Base-by-base conservation (phyloP, 2,888 invertebrate species). In the Chrysodeixis includens region DNA sequence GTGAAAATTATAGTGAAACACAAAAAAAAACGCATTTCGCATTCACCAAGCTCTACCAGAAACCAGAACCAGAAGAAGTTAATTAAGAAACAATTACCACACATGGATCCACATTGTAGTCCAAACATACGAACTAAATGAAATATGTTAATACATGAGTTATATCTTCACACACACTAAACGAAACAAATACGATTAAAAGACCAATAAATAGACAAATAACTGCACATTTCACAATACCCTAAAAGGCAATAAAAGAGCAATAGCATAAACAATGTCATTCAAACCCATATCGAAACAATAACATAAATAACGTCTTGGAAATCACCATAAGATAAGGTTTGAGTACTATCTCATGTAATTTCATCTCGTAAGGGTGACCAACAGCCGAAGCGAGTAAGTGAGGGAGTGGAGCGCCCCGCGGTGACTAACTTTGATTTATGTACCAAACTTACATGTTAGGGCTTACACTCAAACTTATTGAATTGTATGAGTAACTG, bases 341-440 rank as follows among this genome's bases (percentile, higher is more conserved):
- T 81, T 80, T 70, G 62, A 64, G 79, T 74, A 81, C 84, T 90
- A 88, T 89, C 90, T 86, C 86, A 83, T 83, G 88, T 90, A 88
- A 90, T 92, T 90, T 86, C 88, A 87, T 90, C 88, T 86, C 63
- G 79, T 83, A 83, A 88, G 92, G 93, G 92, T 88, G 90, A 86
- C 88, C 87, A 86, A 83, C 86, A 86, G 84, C 83, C 84, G 83
- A 88, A 87, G 40, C 40, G 40, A 7, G 89, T 88, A 90, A 90
- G 90, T 91, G 83, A 87, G 85, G 86, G 84, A 82, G 89, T 88
- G 20, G 85, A 75, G 81, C 83, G 76, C 87, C 85, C 83, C 82
- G 85, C 80, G 78, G 79, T 66, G 81, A 62, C 69, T 79, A 82
- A 88, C 86, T 83, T 77, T 86, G 84, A 88, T 88, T 88, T 87